Evolutionary conservation across 2,797 vertebrate genomes (phyloP).

Genomic region (Sebastes minor): DNA sequence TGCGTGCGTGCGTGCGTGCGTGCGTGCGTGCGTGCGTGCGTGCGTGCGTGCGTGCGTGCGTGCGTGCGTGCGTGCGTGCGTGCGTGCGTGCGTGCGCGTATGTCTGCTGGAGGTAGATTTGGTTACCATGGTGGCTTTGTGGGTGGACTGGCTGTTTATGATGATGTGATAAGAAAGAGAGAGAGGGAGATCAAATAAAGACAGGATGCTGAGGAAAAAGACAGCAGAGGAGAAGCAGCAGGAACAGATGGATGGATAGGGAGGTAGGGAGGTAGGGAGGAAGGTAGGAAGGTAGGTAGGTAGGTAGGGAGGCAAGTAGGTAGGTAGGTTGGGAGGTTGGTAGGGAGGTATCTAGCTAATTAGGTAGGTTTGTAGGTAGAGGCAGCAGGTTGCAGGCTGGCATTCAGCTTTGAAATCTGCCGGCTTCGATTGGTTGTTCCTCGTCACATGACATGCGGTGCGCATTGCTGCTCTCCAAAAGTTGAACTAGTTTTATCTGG

Average conservation of each 20-base stretch:
- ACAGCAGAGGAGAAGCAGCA: neutral
- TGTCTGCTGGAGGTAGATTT: constrained; percentile 51
- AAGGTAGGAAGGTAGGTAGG: no score
- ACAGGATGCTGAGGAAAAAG: constrained; percentile 5
- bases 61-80: constrained; percentile 2
- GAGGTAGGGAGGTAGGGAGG: no score
- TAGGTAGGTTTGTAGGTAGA: neutral
- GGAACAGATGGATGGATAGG: no score
- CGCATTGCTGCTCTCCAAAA: no score
- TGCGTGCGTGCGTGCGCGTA: constrained; percentile 12
- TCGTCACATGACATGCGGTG: no score
- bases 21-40: constrained; percentile 18
- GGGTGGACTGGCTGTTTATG: constrained; percentile 52
- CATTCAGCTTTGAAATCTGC: no score
- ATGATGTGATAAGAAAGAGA: constrained; percentile 43
- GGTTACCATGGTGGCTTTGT: constrained; percentile 66
- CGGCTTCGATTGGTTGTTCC: no score
- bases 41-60: constrained; percentile 18
- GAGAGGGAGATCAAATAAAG: constrained; percentile 42
- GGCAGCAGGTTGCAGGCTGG: neutral
- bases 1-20: constrained; percentile 8
- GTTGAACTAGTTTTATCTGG: no score
- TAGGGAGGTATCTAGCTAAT: neutral
- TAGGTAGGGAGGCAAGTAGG: fast-evolving
- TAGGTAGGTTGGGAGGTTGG: neutral